Conservation (phyloP, 2,113 vertebrate genomes). For the Leiothrix lutea region DNA sequence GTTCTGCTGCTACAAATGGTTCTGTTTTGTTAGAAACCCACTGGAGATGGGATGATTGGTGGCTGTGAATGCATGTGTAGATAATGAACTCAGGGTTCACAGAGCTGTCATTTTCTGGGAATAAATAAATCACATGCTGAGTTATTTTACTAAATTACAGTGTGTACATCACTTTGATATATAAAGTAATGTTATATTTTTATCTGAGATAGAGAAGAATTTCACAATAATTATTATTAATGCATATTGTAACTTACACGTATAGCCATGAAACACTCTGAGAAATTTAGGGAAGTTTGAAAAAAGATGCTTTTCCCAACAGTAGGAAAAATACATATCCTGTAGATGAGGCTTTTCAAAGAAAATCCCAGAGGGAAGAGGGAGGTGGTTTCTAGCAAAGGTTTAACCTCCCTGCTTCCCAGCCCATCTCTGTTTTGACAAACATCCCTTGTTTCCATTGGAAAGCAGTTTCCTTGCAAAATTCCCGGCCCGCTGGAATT, state of each 20-base stretch:
- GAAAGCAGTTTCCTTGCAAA: neutral
- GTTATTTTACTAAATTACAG: neutral
- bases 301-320: neutral
- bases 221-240: neutral
- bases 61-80: neutral
- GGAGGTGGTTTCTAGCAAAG: neutral
- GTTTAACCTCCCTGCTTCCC: neutral
- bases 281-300: neutral
- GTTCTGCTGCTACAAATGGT: neutral
- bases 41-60: neutral
- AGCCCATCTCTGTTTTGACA: neutral
- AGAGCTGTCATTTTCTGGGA: neutral
- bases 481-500: neutral
- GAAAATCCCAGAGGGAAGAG: neutral
- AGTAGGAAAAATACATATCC: neutral
- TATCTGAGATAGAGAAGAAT: neutral
- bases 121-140: neutral
- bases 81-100: neutral
- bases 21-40: neutral
- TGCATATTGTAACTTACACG: neutral
- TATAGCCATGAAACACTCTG: neutral
- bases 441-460: neutral
- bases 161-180: neutral
- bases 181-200: neutral
- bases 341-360: neutral